phyloP scores from a whole-genome alignment of 2,797 vertebrate species.

The Chelmon rostratus region DNA sequence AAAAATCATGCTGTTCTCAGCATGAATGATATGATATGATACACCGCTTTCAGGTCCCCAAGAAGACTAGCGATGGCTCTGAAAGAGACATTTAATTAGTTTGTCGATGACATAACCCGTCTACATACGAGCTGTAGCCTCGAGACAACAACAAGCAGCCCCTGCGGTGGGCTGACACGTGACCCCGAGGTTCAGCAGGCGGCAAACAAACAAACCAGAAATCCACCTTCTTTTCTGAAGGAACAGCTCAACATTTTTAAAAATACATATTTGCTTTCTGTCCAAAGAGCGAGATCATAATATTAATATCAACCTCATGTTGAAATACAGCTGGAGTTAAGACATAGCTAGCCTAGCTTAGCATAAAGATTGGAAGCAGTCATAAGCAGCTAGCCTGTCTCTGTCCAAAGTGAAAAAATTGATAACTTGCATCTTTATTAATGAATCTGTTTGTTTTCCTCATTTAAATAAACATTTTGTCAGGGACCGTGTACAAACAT shows the following conservation, averaged over 20 bases:
- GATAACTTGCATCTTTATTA: too few relatives aligned
- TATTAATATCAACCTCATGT: background rate
- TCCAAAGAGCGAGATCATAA: background rate
- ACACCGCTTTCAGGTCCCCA: too few relatives aligned
- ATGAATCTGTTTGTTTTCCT: background rate
- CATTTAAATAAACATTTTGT: background rate
- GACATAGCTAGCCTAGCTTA: constrained; percentile 9
- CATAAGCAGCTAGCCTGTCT: too few relatives aligned
- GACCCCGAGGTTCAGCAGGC: constrained; percentile 43
- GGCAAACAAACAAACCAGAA: too few relatives aligned
- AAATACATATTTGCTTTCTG: background rate
- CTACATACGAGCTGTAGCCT: constrained; percentile 25
- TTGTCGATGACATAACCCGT: background rate
- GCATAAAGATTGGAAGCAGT: background rate
- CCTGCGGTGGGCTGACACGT: background rate
- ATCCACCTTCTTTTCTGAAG: too few relatives aligned
- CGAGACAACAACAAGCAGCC: constrained; percentile 5
- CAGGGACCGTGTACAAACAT: background rate
- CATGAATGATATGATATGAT: too few relatives aligned
- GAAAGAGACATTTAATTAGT: background rate
- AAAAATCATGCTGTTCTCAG: too few relatives aligned
- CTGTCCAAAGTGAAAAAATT: background rate
- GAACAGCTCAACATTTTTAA: background rate
- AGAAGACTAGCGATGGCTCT: too few relatives aligned
- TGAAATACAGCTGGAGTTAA: background rate